Evolutionary conservation across 2,113 vertebrate genomes (phyloP).

Genomic region (Equus quagga): DNA sequence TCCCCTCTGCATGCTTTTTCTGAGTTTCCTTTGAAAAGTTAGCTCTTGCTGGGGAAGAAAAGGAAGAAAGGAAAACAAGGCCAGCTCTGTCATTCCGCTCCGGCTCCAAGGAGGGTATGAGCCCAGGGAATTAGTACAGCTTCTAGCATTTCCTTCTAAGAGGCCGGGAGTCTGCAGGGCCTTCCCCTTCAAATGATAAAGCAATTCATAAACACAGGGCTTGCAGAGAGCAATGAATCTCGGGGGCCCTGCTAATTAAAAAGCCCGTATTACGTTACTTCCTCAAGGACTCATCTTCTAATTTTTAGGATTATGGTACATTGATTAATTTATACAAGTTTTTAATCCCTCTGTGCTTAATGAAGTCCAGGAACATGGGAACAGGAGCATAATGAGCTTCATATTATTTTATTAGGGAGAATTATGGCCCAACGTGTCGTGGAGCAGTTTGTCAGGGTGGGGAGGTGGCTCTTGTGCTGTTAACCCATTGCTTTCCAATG

Average conservation of each 20-base stretch:
- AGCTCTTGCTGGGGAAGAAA: background rate
- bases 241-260: slow-evolving; percentile 89
- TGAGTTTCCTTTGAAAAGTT: slow-evolving; percentile 17
- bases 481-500: slow-evolving; percentile 79
- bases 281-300: slow-evolving; percentile 89
- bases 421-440: slow-evolving; percentile 79
- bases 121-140: background rate
- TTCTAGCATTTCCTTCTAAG: background rate
- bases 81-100: background rate
- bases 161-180: background rate
- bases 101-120: background rate
- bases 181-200: slow-evolving; percentile 75
- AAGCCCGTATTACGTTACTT: slow-evolving; percentile 88
- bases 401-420: slow-evolving; percentile 87
- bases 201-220: slow-evolving; percentile 85
- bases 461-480: slow-evolving; percentile 62
- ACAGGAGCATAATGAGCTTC: slow-evolving; percentile 86
- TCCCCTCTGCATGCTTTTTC: background rate
- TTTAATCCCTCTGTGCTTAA: slow-evolving; percentile 90
- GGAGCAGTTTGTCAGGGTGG: slow-evolving; percentile 73
- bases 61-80: background rate
- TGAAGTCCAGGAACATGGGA: slow-evolving; percentile 88
- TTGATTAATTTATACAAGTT: slow-evolving; percentile 92
- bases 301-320: slow-evolving; percentile 90
- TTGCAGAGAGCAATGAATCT: slow-evolving; percentile 86